Evolutionary conservation across 2,113 vertebrate genomes (phyloP).

Genomic region (Pelmatolapia mariae): DNA sequence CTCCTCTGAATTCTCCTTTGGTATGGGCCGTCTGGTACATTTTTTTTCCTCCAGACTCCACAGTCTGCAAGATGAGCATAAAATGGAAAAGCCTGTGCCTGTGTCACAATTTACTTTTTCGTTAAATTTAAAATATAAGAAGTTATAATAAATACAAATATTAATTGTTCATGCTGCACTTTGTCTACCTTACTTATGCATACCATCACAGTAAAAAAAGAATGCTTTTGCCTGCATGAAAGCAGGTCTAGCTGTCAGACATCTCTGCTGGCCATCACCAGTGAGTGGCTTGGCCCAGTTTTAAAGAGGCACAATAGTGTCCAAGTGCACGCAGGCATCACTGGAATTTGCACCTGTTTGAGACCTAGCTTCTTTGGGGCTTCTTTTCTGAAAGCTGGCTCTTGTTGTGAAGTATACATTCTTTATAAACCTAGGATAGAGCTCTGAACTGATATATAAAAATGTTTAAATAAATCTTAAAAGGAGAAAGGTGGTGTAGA

Average conservation of each 20-base stretch:
- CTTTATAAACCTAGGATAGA: background rate
- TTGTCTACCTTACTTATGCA: background rate
- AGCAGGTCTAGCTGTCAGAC: constrained; percentile 35
- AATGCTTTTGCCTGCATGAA: background rate
- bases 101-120: background rate
- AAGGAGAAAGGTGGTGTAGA: background rate
- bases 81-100: background rate
- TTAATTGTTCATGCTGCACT: background rate
- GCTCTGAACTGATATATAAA: background rate
- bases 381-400: constrained; percentile 7
- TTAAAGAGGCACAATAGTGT: constrained; percentile 29
- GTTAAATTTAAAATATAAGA: background rate
- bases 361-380: constrained; percentile 26
- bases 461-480: background rate
- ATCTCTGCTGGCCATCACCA: constrained; percentile 30
- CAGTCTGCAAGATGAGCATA: background rate
- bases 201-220: background rate
- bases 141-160: background rate
- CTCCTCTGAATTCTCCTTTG: background rate
- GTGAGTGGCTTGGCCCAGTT: constrained; percentile 27
- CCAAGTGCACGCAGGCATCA: constrained; percentile 51
- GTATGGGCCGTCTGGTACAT: background rate
- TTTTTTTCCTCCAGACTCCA: background rate
- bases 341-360: constrained; percentile 77
- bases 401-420: background rate